Conservation (phyloP, 2,113 vertebrate genomes). For the Pionites leucogaster region DNA sequence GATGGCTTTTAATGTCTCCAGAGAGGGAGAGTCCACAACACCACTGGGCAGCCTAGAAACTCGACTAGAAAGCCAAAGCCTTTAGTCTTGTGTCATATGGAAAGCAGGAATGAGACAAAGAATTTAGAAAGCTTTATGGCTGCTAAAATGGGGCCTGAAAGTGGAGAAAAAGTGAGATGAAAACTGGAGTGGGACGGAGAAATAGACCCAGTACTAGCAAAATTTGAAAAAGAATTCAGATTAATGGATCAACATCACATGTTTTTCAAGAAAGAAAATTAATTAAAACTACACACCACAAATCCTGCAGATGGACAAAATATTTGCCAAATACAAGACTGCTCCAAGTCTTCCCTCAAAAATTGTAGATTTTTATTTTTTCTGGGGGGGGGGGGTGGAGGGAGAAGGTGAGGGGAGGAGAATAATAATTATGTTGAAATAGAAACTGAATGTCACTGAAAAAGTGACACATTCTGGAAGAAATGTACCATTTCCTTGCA, state of each 20-base stretch:
- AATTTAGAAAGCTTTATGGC: not conserved
- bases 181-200: not conserved
- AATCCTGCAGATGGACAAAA: not conserved
- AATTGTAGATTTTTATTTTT: not conserved
- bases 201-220: not conserved
- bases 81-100: rapidly evolving
- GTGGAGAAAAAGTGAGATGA: not conserved
- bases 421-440: not conserved
- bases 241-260: not conserved
- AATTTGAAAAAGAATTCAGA: not conserved
- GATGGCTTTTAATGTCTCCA: not conserved
- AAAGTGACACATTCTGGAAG: not conserved
- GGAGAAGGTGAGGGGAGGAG: rapidly evolving
- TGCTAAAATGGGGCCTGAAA: not conserved
- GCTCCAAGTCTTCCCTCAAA: not conserved
- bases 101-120: not conserved
- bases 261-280: not conserved
- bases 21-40: not conserved
- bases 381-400: rapidly evolving
- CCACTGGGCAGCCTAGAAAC: not conserved
- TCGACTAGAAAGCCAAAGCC: not conserved
- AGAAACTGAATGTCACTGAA: not conserved
- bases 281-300: not conserved
- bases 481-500: not conserved
- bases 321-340: not conserved